Evolutionary conservation across 2,113 vertebrate species (phyloP).

Genomic region (Amphiprion ocellaris): DNA sequence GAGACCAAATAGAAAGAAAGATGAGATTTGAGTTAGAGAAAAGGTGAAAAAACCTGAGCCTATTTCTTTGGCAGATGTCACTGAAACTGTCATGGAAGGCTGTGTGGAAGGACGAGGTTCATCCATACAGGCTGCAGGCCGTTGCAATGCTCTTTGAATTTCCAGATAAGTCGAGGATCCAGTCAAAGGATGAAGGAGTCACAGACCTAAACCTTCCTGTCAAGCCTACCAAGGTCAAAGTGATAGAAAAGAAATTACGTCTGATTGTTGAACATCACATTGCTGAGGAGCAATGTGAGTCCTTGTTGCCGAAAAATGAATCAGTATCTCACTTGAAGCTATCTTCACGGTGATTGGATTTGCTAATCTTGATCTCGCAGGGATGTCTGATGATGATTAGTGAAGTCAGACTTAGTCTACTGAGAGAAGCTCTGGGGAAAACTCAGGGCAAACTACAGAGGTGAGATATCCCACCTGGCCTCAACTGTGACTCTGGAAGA

Average conservation of each 20-base stretch:
- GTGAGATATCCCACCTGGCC: constrained; percentile 12
- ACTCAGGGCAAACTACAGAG: constrained; percentile 2
- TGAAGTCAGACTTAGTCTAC: too few relatives aligned
- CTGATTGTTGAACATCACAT: constrained; percentile 14
- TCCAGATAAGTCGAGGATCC: neutral
- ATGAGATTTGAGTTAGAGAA: constrained; percentile 1
- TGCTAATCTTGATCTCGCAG: too few relatives aligned
- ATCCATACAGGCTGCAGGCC: constrained; percentile 31
- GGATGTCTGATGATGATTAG: too few relatives aligned
- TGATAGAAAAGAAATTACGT: neutral
- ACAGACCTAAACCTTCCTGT: constrained; percentile 20
- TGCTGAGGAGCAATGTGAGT: neutral
- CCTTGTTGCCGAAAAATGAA: neutral
- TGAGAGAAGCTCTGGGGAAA: neutral
- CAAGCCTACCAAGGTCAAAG: constrained; percentile 5
- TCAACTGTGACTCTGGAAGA: constrained; percentile 10
- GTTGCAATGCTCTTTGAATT: constrained; percentile 20
- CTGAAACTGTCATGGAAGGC: constrained; percentile 9
- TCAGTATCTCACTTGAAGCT: neutral
- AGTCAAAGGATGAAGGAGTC: constrained; percentile 32
- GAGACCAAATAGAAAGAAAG: constrained; percentile 31
- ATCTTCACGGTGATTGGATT: neutral
- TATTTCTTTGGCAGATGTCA: constrained; percentile 22
- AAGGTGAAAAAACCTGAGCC: neutral
- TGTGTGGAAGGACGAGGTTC: constrained; percentile 29